phyloP scores from a whole-genome alignment of 2,113 vertebrate genomes.

The Dissostichus mawsoni region DNA sequence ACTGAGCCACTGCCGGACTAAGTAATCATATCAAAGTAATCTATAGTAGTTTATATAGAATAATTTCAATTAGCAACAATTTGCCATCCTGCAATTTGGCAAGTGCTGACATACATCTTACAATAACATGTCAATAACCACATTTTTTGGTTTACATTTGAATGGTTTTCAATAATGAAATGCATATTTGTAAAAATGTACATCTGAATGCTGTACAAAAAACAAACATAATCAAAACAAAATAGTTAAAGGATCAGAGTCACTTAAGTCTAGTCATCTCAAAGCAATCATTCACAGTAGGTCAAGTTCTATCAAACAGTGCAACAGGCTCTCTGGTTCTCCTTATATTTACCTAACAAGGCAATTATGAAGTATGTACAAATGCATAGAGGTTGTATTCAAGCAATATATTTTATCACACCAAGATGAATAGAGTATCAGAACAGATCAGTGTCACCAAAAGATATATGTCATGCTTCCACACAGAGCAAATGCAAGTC shows the following conservation, averaged over 20 bases:
- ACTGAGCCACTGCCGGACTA: too few species aligned
- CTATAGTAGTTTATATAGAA: too few species aligned
- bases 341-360: slow-evolving; percentile 79
- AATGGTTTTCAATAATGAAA: slow-evolving; percentile 59
- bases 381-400: slow-evolving; percentile 81
- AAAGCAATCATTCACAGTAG: slow-evolving; percentile 56
- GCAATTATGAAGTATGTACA: slow-evolving; percentile 84
- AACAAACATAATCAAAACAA: slow-evolving; percentile 53
- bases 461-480: slow-evolving; percentile 67
- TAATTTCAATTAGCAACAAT: too few species aligned
- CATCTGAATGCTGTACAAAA: slow-evolving; percentile 67
- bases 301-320: slow-evolving; percentile 72
- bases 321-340: slow-evolving; percentile 75
- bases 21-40: too few species aligned
- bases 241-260: slow-evolving; percentile 35
- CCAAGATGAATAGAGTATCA: slow-evolving; percentile 83
- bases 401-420: slow-evolving; percentile 79
- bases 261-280: slow-evolving; percentile 8
- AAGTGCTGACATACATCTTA: background rate
- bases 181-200: slow-evolving; percentile 59
- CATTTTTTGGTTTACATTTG: slow-evolving; percentile 44
- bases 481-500: slow-evolving; percentile 56
- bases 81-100: too few species aligned
- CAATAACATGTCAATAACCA: background rate
- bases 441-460: slow-evolving; percentile 69